Conservation (phyloP, 2,888 invertebrate species). For the Ennomos quercinarius region DNA sequence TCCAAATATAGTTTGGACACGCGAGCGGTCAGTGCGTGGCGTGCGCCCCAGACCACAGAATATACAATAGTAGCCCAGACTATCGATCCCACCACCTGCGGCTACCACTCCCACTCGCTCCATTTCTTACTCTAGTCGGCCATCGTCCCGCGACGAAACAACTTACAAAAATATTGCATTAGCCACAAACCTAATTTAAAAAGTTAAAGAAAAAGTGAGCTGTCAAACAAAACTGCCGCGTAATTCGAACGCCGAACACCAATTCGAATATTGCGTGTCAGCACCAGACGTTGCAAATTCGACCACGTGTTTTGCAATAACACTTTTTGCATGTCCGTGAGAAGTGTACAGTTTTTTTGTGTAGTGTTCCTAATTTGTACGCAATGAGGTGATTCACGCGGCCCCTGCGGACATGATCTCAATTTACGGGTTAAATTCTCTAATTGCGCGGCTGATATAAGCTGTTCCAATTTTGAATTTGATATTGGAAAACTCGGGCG, state of each 20-base stretch:
- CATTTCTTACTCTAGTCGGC: conserved; percentile 74
- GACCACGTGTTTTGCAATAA: conserved; percentile 40
- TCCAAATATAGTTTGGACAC: conserved; percentile 69
- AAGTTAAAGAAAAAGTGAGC: conserved; percentile 50
- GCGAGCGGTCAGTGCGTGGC: conserved; percentile 82
- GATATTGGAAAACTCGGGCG: conserved; percentile 9
- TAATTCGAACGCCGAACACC: conserved; percentile 40
- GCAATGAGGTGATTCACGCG: conserved; percentile 67
- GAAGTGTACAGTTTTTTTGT: conserved; percentile 39
- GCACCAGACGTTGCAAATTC: conserved; percentile 35
- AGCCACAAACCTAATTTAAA: conserved; percentile 40
- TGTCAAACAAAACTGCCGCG: conserved; percentile 45
- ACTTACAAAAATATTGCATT: conserved; percentile 49
- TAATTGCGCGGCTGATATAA: conserved; percentile 52
- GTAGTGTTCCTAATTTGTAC: conserved; percentile 50
- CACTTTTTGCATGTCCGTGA: conserved; percentile 48
- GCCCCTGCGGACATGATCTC: conserved; percentile 68
- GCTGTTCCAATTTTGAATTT: conserved; percentile 31
- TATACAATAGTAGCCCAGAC: conserved; percentile 50
- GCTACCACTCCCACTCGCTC: conserved; percentile 72
- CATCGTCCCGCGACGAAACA: conserved; percentile 75
- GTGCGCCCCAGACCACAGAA: conserved; percentile 71
- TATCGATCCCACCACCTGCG: conserved; percentile 80
- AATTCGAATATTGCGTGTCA: conserved; percentile 41
- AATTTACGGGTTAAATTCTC: conserved; percentile 65